Base-by-base conservation (phyloP, 2,113 vertebrate genomes). In the Recurvirostra avosetta region DNA sequence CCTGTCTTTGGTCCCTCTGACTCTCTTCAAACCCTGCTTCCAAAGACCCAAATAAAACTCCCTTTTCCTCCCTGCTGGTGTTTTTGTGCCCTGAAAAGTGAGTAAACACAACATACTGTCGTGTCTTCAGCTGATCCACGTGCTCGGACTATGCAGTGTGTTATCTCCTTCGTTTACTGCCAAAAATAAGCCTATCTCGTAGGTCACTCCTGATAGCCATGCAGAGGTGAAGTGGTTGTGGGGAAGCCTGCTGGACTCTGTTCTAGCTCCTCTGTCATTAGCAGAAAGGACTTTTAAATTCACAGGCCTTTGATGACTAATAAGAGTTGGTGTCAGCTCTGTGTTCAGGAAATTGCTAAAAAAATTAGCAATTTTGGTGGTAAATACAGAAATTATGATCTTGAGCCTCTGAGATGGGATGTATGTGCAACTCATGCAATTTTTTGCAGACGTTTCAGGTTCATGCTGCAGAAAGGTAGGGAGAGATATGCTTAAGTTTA, bases 101-200 rank as follows among this genome's bases (percentile, higher is more conserved):
- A 86, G 63, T 86, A 66, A 75, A 27, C 56, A 8, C 23, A 21
- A 17, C 25, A 0, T 23, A 1, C 41, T 4, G 4, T 18, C 0
- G 12, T 38, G 47, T 26, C n/a, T 88, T 27, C 25, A 47, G 65
- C 73, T 59, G 38, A 47, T 68, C 43, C 18, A 3, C 0, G 2
- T 41, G 40, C 49, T 22, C 3, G 13, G 73, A 2, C 59, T 36
- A 0, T 22, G 29, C 36, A 38, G 70, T 41, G 12, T 5, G 2
- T 91, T 95, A 92, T 85, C 92, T 82, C 77, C 86, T 86, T 62
- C 82, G 73, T 70, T 91, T 79, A 66, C 32, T 92, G 77, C 89
- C 92, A 75, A 89, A 94, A 92, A 94, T 94, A 90, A 94, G 62
- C 2, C 0, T 65, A 15, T 74, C 79, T 86, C 2, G 7, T 32